phyloP scores from a whole-genome alignment of 2,113 vertebrate species.

The Equus przewalskii region DNA sequence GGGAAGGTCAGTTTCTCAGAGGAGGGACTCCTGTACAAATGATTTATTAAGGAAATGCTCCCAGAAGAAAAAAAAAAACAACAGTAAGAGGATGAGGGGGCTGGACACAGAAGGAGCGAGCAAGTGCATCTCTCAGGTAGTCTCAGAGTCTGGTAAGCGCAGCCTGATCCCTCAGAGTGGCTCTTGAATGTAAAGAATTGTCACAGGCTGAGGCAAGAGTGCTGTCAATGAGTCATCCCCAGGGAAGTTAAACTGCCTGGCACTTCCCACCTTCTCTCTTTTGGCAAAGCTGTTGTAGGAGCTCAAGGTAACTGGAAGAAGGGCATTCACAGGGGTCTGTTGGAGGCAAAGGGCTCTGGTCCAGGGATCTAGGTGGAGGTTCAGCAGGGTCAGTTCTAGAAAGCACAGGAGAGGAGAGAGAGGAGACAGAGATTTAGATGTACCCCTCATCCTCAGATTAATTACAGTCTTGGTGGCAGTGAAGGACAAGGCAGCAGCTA shows the following conservation, averaged over 20 bases:
- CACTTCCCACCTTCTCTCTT: not conserved
- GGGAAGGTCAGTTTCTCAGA: not conserved
- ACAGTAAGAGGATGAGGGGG: not conserved
- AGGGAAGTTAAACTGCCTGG: not conserved
- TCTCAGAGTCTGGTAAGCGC: not conserved
- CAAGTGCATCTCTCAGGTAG: not conserved
- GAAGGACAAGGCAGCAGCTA: no score
- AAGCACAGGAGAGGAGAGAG: not conserved
- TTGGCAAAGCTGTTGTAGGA: not conserved
- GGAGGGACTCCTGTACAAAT: not conserved
- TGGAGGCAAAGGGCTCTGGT: not conserved
- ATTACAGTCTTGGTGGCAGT: accelerated
- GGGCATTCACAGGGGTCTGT: no score
- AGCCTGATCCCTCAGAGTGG: no score
- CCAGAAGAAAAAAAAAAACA: not conserved
- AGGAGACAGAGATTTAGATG: not conserved
- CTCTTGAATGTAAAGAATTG: not conserved
- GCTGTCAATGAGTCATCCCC: not conserved
- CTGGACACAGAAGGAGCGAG: not conserved
- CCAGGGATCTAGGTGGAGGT: no score
- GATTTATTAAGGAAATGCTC: not conserved
- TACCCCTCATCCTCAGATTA: not conserved
- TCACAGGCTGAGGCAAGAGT: not conserved
- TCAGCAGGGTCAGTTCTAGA: not conserved
- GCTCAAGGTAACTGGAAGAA: not conserved